These are phyloP conservation scores for Orycteropus afer DNA, from an alignment of 2,113 vertebrate genomes.

Conservation along the genomic window DNA sequence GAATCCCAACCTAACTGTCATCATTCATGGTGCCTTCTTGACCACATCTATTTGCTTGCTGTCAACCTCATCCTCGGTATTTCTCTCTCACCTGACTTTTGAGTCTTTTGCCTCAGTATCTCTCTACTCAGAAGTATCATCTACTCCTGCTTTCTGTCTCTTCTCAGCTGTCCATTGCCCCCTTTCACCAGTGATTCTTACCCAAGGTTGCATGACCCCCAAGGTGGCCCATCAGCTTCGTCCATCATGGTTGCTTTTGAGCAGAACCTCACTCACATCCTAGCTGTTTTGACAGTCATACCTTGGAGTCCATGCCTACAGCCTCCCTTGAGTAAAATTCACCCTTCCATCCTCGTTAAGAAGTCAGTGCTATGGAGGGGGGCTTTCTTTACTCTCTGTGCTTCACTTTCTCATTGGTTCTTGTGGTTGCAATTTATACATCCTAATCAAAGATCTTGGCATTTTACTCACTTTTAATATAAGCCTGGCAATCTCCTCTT, in stretches of 20 bases:
- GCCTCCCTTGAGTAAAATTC: not conserved
- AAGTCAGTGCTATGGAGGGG: slow-evolving; percentile 18
- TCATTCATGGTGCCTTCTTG: not conserved
- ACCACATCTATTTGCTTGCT: not conserved
- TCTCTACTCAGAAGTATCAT: accelerated
- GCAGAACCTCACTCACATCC: not conserved
- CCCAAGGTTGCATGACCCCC: not conserved
- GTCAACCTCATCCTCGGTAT: not conserved
- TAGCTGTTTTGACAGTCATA: not conserved
- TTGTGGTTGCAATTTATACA: accelerated
- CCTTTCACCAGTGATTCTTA: not conserved
- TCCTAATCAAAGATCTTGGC: not conserved
- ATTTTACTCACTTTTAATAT: not conserved
- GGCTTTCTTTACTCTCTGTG: too few relatives aligned
- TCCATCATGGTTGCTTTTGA: too few relatives aligned
- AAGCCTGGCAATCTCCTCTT: not conserved
- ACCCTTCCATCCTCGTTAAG: not conserved
- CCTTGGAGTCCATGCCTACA: not conserved
- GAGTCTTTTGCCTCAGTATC: not conserved
- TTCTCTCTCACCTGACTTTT: not conserved
- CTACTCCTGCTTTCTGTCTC: not conserved
- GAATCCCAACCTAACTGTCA: not conserved
- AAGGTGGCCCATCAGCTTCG: not conserved
- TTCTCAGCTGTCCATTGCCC: not conserved
- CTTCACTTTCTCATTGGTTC: not conserved